Evolutionary conservation across 2,113 vertebrate genomes (phyloP), one percentile per base, ranked within the genome.

Genomic region (Chaetodon auriga): DNA sequence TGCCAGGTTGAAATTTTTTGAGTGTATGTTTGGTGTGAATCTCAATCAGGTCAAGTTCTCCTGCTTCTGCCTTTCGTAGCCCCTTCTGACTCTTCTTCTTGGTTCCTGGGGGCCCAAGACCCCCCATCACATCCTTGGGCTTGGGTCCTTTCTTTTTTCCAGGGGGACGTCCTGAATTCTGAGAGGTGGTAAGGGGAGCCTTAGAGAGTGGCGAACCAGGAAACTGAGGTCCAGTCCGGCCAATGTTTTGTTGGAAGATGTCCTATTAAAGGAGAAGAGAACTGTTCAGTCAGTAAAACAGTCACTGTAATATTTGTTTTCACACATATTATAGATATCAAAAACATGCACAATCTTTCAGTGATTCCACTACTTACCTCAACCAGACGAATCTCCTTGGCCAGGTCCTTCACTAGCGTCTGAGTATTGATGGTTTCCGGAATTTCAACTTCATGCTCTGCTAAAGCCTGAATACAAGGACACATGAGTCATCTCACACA

Each of bases 361-460:
- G 2, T 19, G 6, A 61, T 63, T 62, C 14, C 1, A 51, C 13
- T 2, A 51, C 89, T 93, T 92, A 98, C 97, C 95, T 98, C 97
- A 74, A 97, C 97, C 68, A 97, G 94, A 46, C 97, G 96, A 78
- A 98, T 97, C 93, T 98, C 97, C 90, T 97, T 97, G 84, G 97
- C 97, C 90, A 98, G 92, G 89, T 98, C 97, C 88, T 97, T 98
- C 81, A 98, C 96, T 68, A 98, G 93, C 38, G 96, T 96, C 46
- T 95, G 96, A 12, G 96, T 97, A 63, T 96, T 96, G 69, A 98
- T 96, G 21, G 94, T 97, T 83, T 97, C 96, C 2, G 97, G 97
- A 71, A 98, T 98, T 92, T 98, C 97, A 63, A 95, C 95, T 81
- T 97, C 96, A 30, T 98, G 97, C 3, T 97, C 97, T 71, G 91